phyloP scores from a whole-genome alignment of 2,797 vertebrate genomes.

The Sorex maritimensis region DNA sequence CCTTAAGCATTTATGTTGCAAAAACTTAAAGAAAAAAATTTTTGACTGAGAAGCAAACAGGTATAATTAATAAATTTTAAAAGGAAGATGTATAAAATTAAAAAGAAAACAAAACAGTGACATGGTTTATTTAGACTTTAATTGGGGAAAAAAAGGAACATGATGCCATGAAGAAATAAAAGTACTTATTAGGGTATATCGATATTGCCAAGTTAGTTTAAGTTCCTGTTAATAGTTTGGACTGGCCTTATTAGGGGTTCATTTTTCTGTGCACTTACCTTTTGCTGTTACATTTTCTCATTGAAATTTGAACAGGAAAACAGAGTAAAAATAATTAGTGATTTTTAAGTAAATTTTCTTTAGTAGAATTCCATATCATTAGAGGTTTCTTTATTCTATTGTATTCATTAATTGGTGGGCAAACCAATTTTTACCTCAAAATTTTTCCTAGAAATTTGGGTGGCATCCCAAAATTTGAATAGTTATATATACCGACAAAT shows the following conservation, averaged over 20 bases:
- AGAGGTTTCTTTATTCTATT: constrained; percentile 49
- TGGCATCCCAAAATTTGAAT: background rate
- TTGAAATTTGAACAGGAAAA: constrained; percentile 46
- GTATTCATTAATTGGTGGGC: constrained; percentile 7
- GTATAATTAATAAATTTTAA: constrained; percentile 10
- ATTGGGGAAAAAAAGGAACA: background rate
- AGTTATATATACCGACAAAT: constrained; percentile 11
- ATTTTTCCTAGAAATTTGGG: background rate
- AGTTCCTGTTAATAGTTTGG: background rate
- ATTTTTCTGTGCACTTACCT: too few relatives aligned
- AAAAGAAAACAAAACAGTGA: constrained; percentile 26
- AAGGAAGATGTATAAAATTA: constrained; percentile 4
- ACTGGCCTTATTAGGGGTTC: background rate
- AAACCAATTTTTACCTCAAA: constrained; percentile 6
- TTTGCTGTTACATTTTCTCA: background rate
- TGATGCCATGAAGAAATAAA: background rate
- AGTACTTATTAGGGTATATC: background rate
- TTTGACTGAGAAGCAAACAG: constrained; percentile 18
- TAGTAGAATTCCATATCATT: constrained; percentile 10
- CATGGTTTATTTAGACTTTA: background rate
- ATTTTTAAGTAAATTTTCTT: constrained; percentile 19
- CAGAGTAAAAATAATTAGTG: constrained; percentile 9
- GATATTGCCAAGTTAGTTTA: background rate
- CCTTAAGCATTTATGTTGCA: constrained; percentile 20
- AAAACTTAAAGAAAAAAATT: constrained; percentile 17